Evolutionary conservation across 2,888 invertebrate species (phyloP).

Genomic region (Troides oblongomaculatus): DNA sequence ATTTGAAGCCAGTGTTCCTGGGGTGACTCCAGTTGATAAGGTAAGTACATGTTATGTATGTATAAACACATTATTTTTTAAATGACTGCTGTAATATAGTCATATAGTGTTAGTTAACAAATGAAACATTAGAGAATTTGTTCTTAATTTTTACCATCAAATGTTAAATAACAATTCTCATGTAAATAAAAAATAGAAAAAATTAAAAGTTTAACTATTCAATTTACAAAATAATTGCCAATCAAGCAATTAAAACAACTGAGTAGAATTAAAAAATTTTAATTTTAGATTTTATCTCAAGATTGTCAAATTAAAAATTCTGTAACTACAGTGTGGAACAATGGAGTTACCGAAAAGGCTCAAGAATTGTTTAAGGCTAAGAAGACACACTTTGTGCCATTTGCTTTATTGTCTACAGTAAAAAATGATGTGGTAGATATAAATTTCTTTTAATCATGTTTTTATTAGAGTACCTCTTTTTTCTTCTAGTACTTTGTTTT

Average conservation of each 20-base stretch:
- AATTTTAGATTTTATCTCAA: conserved; percentile 41
- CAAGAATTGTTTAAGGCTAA: conserved; percentile 42
- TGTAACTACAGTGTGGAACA: conserved; percentile 43
- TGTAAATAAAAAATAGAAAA: too few species aligned
- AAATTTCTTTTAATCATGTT: neutral
- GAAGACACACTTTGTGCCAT: conserved; percentile 45
- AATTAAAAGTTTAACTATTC: neutral
- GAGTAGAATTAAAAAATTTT: neutral
- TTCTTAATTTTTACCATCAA: neutral
- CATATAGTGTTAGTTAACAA: too few species aligned
- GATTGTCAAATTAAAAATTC: conserved; percentile 45
- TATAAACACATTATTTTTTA: too few species aligned
- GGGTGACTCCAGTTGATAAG: conserved; percentile 52
- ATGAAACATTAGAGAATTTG: too few species aligned
- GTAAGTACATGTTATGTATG: conserved; percentile 36
- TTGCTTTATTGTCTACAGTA: conserved; percentile 48
- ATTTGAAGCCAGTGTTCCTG: conserved; percentile 61
- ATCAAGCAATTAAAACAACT: neutral
- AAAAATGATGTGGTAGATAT: conserved; percentile 55
- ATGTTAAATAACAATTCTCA: too few species aligned
- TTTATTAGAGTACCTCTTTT: neutral
- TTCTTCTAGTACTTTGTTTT: too few species aligned
- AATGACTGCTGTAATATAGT: too few species aligned
- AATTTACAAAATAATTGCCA: neutral
- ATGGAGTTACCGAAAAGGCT: conserved; percentile 44